These are phyloP conservation scores for Scomber colias DNA, from an alignment of 2,113 vertebrate species.

Conservation along the genomic window DNA sequence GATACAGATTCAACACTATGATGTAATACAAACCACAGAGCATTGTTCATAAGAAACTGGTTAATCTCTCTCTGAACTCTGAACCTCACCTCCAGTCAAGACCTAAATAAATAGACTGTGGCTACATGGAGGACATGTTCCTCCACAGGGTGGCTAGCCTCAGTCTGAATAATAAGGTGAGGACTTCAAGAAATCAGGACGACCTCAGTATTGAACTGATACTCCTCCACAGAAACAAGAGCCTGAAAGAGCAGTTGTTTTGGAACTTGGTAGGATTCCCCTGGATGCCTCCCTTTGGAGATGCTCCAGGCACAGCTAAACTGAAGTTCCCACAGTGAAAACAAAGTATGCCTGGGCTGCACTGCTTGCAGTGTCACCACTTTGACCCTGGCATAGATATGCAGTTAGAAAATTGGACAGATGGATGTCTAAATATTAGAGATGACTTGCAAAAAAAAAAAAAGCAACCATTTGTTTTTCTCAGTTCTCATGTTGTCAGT, in stretches of 20 bases:
- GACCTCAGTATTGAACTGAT: slow-evolving; percentile 15
- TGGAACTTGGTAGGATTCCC: slow-evolving; percentile 19
- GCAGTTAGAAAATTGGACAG: not conserved
- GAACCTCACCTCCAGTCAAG: slow-evolving; percentile 10
- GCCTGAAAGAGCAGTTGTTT: slow-evolving; percentile 40
- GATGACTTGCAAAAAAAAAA: not conserved
- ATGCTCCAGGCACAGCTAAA: slow-evolving; percentile 23
- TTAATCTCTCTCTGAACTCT: slow-evolving; percentile 27
- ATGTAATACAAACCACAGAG: not conserved
- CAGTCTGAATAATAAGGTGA: slow-evolving; percentile 37
- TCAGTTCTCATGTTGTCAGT: not conserved
- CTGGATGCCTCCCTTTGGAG: slow-evolving; percentile 30
- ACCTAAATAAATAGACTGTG: not conserved
- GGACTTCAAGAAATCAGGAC: slow-evolving; percentile 24
- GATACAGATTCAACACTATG: slow-evolving; percentile 2
- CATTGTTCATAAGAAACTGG: slow-evolving; percentile 23
- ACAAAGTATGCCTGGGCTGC: not conserved
- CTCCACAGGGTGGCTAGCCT: slow-evolving; percentile 1
- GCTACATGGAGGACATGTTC: slow-evolving; percentile 17
- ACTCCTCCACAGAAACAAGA: slow-evolving; percentile 27
- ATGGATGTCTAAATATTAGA: not conserved
- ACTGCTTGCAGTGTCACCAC: not conserved
- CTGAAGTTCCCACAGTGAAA: slow-evolving; percentile 4
- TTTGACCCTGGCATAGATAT: slow-evolving; percentile 16
- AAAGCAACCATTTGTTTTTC: not conserved